These are phyloP conservation scores for Chunga burmeisteri DNA, from an alignment of 2,113 vertebrate genomes.

Conservation along the genomic window DNA sequence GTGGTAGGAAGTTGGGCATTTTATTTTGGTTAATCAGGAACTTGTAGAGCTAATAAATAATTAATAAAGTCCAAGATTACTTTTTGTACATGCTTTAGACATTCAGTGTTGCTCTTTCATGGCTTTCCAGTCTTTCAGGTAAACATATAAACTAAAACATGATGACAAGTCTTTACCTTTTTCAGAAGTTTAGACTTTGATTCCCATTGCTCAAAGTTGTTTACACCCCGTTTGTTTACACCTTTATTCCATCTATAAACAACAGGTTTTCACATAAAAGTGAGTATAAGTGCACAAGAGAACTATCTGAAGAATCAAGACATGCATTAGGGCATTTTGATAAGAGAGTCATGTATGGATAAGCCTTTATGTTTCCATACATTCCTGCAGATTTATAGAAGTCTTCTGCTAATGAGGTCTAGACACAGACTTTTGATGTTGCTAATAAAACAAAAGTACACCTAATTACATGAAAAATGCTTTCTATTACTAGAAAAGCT, in stretches of 20 bases:
- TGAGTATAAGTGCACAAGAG: background rate
- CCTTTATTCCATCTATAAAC: background rate
- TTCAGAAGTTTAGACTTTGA: background rate
- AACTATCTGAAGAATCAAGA: background rate
- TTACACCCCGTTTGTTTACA: background rate
- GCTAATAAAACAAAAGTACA: background rate
- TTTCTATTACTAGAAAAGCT: background rate
- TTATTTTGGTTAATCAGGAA: background rate
- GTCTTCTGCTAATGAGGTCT: background rate
- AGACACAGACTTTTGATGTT: background rate
- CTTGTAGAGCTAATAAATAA: background rate
- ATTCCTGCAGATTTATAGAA: background rate
- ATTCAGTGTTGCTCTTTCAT: background rate
- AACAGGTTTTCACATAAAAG: background rate
- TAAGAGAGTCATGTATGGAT: background rate
- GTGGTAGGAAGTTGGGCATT: background rate
- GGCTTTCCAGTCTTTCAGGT: background rate
- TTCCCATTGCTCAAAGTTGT: background rate
- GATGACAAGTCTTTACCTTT: background rate
- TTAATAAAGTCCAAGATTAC: background rate
- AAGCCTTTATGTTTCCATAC: background rate
- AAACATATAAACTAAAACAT: background rate
- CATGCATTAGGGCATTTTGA: background rate
- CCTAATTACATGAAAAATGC: background rate
- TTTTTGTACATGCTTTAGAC: background rate